Percentiles rank a stretch among this genome's conserved stretches.
Evolutionary conservation across 2,797 vertebrate species (phyloP).

Genomic region (Siniperca undulata): DNA sequence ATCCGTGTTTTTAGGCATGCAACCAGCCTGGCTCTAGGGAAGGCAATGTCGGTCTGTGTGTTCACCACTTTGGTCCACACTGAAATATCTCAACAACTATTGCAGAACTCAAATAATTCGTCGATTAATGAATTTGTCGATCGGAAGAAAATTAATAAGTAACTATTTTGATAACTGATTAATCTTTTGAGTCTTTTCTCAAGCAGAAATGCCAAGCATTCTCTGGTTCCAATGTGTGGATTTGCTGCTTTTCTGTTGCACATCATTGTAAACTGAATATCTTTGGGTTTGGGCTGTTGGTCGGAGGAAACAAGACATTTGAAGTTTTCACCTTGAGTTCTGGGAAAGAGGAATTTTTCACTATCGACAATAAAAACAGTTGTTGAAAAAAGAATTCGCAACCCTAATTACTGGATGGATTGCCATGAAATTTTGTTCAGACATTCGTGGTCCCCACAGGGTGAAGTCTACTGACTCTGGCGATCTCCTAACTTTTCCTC

Average conservation of each 20-base stretch:
- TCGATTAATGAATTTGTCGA: neutral
- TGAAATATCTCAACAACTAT: neutral
- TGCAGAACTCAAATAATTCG: neutral
- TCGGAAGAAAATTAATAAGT: neutral
- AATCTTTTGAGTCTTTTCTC: neutral
- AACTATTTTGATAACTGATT: neutral
- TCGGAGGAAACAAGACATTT: neutral
- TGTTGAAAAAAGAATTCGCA: no score
- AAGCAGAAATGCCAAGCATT: neutral
- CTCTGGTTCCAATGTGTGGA: neutral
- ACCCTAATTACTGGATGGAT: neutral
- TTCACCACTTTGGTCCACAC: no score
- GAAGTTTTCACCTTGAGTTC: neutral
- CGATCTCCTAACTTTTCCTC: neutral
- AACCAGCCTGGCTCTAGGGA: neutral
- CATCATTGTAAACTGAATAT: no score
- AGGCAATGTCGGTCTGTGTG: neutral
- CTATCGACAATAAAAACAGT: neutral
- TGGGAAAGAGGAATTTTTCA: no score
- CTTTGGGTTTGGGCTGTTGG: neutral
- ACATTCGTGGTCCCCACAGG: neutral
- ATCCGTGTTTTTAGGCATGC: neutral
- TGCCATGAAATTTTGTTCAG: neutral
- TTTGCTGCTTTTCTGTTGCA: neutral
- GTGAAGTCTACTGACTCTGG: no score